Percentiles rank a stretch among this genome's conserved stretches.
Evolutionary conservation across 2,113 vertebrate species (phyloP).

Genomic region (Bubo blakistoni): DNA sequence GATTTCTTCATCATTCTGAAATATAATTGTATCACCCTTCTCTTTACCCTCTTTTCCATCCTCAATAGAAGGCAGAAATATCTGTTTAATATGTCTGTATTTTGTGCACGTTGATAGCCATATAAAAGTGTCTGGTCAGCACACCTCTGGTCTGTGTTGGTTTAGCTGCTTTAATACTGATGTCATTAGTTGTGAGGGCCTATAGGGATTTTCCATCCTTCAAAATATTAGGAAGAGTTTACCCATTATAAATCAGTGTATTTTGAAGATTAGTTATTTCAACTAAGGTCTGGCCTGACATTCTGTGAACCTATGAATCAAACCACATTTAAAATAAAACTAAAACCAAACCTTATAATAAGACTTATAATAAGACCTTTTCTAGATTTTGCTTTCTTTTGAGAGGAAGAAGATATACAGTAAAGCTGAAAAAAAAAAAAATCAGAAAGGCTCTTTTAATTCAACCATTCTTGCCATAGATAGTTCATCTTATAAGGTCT

Average conservation of each 20-base stretch:
- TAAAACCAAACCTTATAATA: background rate
- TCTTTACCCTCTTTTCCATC: background rate
- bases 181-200: background rate
- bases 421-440: background rate
- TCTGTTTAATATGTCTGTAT: background rate
- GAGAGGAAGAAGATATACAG: background rate
- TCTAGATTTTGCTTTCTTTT: background rate
- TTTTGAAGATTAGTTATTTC: background rate
- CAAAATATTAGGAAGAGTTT: background rate
- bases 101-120: background rate
- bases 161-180: background rate
- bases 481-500: background rate
- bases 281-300: accelerated
- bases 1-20: background rate
- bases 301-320: background rate
- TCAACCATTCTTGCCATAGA: background rate
- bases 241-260: background rate
- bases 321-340: background rate
- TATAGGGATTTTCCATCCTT: background rate
- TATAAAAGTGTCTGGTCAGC: background rate
- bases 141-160: background rate
- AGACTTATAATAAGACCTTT: background rate
- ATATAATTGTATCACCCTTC: background rate
- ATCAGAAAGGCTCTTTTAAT: background rate
- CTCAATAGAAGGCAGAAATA: background rate